phyloP scores from a whole-genome alignment of 1,140 invertebrate genomes.

The Spodoptera frugiperda region DNA sequence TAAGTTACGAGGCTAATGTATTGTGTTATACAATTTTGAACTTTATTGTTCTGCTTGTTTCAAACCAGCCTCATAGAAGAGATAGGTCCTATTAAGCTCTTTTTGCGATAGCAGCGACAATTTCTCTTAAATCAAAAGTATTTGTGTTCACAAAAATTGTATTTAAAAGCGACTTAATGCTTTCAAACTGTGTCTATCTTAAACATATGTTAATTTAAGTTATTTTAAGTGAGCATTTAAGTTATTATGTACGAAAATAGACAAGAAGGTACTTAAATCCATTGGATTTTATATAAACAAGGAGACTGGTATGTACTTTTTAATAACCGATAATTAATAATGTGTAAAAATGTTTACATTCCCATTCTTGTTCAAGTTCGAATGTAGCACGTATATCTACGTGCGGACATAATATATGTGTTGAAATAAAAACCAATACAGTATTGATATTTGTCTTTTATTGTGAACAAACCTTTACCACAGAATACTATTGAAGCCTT shows the following conservation, averaged over 20 bases:
- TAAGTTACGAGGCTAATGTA: neutral
- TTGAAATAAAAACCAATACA: slow-evolving; percentile 84
- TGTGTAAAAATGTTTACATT: slow-evolving; percentile 80
- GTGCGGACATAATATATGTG: slow-evolving; percentile 67
- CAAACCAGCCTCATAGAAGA: neutral
- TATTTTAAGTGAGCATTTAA: slow-evolving; percentile 82
- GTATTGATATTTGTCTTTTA: slow-evolving; percentile 81
- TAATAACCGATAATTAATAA: slow-evolving; percentile 61
- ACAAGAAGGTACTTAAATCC: slow-evolving; percentile 79
- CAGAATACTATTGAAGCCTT: too few species aligned
- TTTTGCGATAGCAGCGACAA: slow-evolving; percentile 15
- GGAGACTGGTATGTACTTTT: slow-evolving; percentile 85
- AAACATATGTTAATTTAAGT: slow-evolving; percentile 63
- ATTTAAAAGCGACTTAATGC: slow-evolving; percentile 68
- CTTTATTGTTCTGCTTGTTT: neutral
- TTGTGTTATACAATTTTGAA: slow-evolving; percentile 7
- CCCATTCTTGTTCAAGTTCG: slow-evolving; percentile 71
- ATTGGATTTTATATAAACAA: slow-evolving; percentile 77
- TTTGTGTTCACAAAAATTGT: slow-evolving; percentile 45
- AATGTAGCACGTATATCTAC: slow-evolving; percentile 57
- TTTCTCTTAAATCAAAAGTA: slow-evolving; percentile 33
- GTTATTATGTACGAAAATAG: slow-evolving; percentile 72
- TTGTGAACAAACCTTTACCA: slow-evolving; percentile 45
- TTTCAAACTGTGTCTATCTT: slow-evolving; percentile 68
- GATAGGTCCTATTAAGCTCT: neutral